Evolutionary conservation across 2,113 vertebrate species (phyloP).

Genomic region (Crotalus tigris): DNA sequence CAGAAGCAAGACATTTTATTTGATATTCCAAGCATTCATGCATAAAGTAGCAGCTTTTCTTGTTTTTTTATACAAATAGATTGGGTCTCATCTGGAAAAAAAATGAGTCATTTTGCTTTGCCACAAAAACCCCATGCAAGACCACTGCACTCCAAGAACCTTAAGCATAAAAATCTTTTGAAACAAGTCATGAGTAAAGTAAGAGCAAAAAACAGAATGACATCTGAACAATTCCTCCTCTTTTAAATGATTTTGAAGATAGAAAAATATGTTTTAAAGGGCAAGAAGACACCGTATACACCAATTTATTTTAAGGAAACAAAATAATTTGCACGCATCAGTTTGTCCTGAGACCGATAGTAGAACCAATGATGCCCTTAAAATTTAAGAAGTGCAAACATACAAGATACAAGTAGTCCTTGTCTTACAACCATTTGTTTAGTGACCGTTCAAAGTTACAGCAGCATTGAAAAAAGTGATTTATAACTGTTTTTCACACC

Average conservation of each 20-base stretch:
- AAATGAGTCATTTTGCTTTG: not conserved
- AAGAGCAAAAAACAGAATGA: not conserved
- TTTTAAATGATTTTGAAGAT: not conserved
- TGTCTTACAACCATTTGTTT: not conserved
- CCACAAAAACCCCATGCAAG: no score
- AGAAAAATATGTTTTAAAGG: not conserved
- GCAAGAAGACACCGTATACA: not conserved
- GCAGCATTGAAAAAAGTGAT: not conserved
- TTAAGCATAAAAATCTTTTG: not conserved
- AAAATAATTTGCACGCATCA: not conserved
- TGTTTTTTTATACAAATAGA: not conserved
- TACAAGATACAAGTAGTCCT: not conserved
- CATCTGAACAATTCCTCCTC: not conserved
- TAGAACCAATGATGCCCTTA: not conserved
- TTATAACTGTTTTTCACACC: not conserved
- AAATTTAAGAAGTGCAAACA: not conserved
- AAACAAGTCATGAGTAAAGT: not conserved
- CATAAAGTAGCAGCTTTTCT: not conserved
- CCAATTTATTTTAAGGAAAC: not conserved
- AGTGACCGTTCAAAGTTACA: not conserved
- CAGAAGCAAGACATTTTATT: not conserved
- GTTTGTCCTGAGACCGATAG: not conserved
- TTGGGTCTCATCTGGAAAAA: not conserved
- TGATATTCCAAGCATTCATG: not conserved
- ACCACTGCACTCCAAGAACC: not conserved